Conservation (phyloP, 2,113 vertebrate species). For the Pseudorasbora parva region DNA sequence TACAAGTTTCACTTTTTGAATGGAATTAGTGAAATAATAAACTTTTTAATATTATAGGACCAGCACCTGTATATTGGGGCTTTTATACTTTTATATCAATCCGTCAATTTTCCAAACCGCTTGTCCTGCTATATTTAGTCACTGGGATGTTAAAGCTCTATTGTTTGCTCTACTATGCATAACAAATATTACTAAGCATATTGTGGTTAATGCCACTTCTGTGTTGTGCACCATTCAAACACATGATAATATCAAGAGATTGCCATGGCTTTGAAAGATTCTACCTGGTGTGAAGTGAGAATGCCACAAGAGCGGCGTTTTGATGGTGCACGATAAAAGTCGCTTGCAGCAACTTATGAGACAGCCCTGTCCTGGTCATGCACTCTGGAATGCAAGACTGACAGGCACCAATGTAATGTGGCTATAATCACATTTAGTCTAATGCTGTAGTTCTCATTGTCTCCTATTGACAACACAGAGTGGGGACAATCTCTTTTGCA, state of each 20-base stretch:
- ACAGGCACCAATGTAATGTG: conserved; percentile 60
- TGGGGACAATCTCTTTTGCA: conserved; percentile 48
- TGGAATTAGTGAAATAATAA: too few relatives aligned
- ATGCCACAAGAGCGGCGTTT: neutral
- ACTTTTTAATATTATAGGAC: too few relatives aligned
- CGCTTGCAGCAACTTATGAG: neutral
- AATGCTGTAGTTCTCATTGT: conserved; percentile 57
- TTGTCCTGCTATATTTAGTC: neutral
- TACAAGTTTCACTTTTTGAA: too few relatives aligned
- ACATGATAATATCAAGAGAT: neutral
- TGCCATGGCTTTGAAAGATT: neutral
- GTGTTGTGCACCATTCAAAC: neutral
- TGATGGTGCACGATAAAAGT: neutral
- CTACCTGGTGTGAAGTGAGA: neutral
- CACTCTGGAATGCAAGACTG: conserved; percentile 50
- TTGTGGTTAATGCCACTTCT: neutral
- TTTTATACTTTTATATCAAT: too few relatives aligned
- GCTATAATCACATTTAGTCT: conserved; percentile 57
- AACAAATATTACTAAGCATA: neutral
- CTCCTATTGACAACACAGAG: conserved; percentile 49
- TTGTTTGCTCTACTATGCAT: neutral
- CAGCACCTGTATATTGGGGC: too few relatives aligned
- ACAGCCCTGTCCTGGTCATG: conserved; percentile 25
- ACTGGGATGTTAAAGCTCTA: neutral
- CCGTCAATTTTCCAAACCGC: neutral